Evolutionary conservation across 2,888 invertebrate species (phyloP), one percentile per base, ranked within the genome.

Genomic region (Xestobium rufovillosum): DNA sequence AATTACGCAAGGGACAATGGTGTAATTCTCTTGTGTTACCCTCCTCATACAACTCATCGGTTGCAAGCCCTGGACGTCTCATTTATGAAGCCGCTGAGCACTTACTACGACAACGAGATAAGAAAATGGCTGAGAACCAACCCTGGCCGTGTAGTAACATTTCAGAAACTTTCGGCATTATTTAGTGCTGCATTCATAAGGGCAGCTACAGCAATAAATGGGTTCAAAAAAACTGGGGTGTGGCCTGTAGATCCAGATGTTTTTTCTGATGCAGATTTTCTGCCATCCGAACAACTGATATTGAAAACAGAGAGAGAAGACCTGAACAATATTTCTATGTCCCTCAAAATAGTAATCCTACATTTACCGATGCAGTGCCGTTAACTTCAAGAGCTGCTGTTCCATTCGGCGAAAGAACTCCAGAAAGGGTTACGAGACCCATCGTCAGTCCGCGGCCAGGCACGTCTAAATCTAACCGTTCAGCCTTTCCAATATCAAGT

Each of bases 41-140:
- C 47, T 4, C 52, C 49, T 10, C 55, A 52, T 34, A 46, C 45
- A 15, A 47, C 48, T 1, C 41, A 42, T 13, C 40, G 45, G n/a
- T 32, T 57, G 14, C 55, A 60, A 39, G 47, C 50, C 3, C 36
- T 51, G 11, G 53, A 55, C 34, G 48, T 51, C 3, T 41, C 39
- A 10, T 53, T 49, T 23, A 53, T 59, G 50, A 31, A 41, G 26
- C 45, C 52, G 14, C 31, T 56, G 6, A 50, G 47, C 14, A 42
- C 29, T n/a, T 42, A 42, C 34, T 60, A 55, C 42, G 42, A 45
- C 11, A 28, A 48, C 32, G 48, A 45, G 36, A 39, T 52, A 3
- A 44, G 39, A 34, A 41, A 45, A 11, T 57, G 55, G 52, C 31
- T 52, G 10, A 37, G 41, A 9, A 36, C 32, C 11, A 45, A 59